Base-by-base conservation (phyloP, 2,888 invertebrate species). In the Steromphala cineraria region DNA sequence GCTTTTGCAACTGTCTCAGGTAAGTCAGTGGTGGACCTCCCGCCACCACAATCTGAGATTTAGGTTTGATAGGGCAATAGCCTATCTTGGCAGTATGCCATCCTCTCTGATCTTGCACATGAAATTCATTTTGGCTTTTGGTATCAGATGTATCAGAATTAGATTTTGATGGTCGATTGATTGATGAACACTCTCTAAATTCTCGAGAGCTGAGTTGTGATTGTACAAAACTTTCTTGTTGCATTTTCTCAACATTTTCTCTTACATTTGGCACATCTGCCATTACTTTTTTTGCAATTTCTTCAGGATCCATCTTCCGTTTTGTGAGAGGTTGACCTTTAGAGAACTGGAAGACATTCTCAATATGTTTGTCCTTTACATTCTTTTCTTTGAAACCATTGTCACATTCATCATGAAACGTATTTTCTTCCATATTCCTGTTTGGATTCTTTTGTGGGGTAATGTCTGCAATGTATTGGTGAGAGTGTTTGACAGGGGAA, bases 251-350 rank as follows among this genome's bases (percentile, higher is more conserved):
- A 13, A 91, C 85, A 36, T 88, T 89, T 52, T 83, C 85, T 80
- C 89, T 88, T 46, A 91, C 85, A 17, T 80, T 83, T 28, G 88
- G 88, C 21, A 90, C 90, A 82, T 91, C 91, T 31, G 86, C 87
- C 85, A 91, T 86, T n/a, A 91, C 88, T 76, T 89, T 89, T 71
- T 87, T 82, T 8, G 91, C 90, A 74, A 91, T 86, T 75, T 90
- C 89, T 55, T 88, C 83, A 53, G 89, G 90, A 81, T 89, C 40
- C 75, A 78, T 19, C 62, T 40, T 79, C 67, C 28, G 31, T 67
- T 62, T 62, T 24, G 15, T 62, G 15, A 24, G 13, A 46, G 46
- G 13, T 46, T 46, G 46, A 46, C 46, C 46, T 46, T 46, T 46
- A 46, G 46, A 13, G 13, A 13, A 46, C 46, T 46, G 46, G 46